Percentiles rank a stretch among this genome's conserved stretches.
phyloP scores from a whole-genome alignment of 2,888 invertebrate species.

The Tinea pellionella region DNA sequence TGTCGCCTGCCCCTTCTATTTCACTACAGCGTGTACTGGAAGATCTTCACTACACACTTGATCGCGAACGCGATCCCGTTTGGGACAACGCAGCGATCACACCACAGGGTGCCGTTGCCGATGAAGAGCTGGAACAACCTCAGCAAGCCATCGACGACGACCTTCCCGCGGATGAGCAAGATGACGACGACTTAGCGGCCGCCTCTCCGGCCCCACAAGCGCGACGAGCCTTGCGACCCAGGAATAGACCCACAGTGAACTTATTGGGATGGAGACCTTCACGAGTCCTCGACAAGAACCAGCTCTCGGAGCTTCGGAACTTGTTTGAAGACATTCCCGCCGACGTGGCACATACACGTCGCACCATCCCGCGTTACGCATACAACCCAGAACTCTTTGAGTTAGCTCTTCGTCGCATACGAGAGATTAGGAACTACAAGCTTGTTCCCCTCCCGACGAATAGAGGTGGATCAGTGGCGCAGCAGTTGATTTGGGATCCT shows the following conservation, averaged over 20 bases:
- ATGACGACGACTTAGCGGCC: not conserved
- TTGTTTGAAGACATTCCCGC: not conserved
- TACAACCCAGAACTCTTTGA: not conserved
- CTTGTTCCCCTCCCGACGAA: not conserved
- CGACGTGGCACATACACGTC: not conserved
- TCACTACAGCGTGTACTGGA: constrained; percentile 16
- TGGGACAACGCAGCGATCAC: not conserved
- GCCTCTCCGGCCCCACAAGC: not conserved
- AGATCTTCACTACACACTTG: constrained; percentile 5
- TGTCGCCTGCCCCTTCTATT: constrained; percentile 17
- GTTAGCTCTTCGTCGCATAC: not conserved
- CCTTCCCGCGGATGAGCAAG: not conserved
- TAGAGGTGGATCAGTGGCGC: not conserved
- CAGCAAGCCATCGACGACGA: not conserved
- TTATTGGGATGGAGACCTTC: not conserved
- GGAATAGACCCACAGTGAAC: not conserved
- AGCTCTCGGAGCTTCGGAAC: not conserved
- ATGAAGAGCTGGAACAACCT: not conserved
- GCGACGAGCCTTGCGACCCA: not conserved
- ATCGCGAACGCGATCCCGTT: not conserved
- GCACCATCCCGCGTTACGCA: not conserved
- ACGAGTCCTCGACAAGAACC: not conserved
- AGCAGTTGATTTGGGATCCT: not conserved
- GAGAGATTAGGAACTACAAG: not conserved
- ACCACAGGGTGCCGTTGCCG: not conserved